A percentile compares a stretch with the other conserved stretches of the same genome.
Conservation (phyloP, 2,797 vertebrate genomes). For the Fistularia tabacaria region DNA sequence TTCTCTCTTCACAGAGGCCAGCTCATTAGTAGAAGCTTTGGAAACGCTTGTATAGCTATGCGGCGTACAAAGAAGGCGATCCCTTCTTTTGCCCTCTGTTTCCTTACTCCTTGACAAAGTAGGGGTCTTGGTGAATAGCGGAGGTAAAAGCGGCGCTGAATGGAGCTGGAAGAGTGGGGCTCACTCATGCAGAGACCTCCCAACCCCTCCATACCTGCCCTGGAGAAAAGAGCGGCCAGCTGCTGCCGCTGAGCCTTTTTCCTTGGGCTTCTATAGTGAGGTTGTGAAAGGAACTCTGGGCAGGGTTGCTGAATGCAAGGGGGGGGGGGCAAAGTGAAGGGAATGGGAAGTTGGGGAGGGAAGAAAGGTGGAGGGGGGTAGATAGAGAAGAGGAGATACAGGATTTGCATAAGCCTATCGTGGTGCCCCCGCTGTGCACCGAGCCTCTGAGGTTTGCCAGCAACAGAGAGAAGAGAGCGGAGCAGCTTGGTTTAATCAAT, state of each 20-base stretch:
- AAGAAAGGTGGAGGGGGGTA: conserved; percentile 15
- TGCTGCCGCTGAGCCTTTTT: conserved; percentile 71
- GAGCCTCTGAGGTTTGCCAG: conserved; percentile 43
- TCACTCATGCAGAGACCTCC: conserved; percentile 74
- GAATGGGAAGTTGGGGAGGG: conserved; percentile 52
- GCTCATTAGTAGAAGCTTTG: conserved; percentile 68
- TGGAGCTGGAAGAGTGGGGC: conserved; percentile 64
- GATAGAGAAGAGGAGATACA: conserved; percentile 32
- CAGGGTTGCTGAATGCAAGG: conserved; percentile 62
- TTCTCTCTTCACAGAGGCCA: conserved; percentile 47
- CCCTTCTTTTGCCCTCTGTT: conserved; percentile 58
- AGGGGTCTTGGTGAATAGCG: conserved; percentile 60
- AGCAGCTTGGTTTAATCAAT: conserved; percentile 69
- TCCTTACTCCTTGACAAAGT: conserved; percentile 66
- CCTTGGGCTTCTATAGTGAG: conserved; percentile 69
- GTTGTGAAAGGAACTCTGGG: conserved; percentile 70
- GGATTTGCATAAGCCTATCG: conserved; percentile 46
- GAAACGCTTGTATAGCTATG: conserved; percentile 59
- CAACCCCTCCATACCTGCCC: conserved; percentile 68
- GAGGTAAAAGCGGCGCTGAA: conserved; percentile 61
- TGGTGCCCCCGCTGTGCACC: conserved; percentile 46
- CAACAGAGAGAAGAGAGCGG: conserved; percentile 38
- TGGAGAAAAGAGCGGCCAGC: conserved; percentile 71
- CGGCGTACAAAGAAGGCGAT: conserved; percentile 64
- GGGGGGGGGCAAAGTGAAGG: conserved; percentile 42